Percentiles rank a stretch among this genome's conserved stretches.
Conservation (phyloP, 2,888 invertebrate genomes). For the Stenichneumon culpator region DNA sequence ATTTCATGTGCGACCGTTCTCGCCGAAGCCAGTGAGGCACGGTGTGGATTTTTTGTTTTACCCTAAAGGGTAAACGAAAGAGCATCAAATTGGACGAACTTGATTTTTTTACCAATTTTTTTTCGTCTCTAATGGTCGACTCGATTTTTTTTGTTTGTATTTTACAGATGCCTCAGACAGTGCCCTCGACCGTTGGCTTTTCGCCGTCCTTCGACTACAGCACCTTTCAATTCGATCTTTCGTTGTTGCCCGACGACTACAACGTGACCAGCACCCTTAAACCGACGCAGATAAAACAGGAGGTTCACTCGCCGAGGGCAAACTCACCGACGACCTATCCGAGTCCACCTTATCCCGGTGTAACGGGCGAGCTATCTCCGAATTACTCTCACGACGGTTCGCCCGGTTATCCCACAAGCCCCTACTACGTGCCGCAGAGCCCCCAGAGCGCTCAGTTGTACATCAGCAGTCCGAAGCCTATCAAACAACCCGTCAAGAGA, state of each 20-base stretch:
- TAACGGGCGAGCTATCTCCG: constrained; percentile 78
- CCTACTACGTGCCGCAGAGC: constrained; percentile 83
- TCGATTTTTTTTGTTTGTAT: constrained; percentile 63
- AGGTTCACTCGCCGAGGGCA: constrained; percentile 84
- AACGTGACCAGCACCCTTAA: constrained; percentile 80
- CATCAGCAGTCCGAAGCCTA: constrained; percentile 81
- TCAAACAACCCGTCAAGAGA: constrained; percentile 81
- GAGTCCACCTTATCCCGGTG: constrained; percentile 80
- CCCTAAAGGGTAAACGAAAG: not conserved
- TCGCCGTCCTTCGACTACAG: constrained; percentile 90
- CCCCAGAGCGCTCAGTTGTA: constrained; percentile 84
- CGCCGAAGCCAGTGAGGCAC: not conserved
- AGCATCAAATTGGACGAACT: not conserved
- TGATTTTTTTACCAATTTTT: not conserved
- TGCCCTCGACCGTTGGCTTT: constrained; percentile 90
- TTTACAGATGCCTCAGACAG: constrained; percentile 93
- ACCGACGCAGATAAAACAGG: constrained; percentile 86
- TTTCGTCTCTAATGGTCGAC: constrained; percentile 29
- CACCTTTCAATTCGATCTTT: constrained; percentile 90
- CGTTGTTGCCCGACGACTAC: constrained; percentile 89
- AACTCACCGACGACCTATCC: constrained; percentile 81
- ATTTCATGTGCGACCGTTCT: constrained; percentile 12
- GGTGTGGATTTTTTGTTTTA: not conserved
- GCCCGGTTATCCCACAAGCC: constrained; percentile 83
- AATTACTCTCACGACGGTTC: constrained; percentile 83